Percentiles rank a stretch among this genome's conserved stretches.
Evolutionary conservation across 2,797 vertebrate species (phyloP).

Genomic region (Ispidina lecontei): DNA sequence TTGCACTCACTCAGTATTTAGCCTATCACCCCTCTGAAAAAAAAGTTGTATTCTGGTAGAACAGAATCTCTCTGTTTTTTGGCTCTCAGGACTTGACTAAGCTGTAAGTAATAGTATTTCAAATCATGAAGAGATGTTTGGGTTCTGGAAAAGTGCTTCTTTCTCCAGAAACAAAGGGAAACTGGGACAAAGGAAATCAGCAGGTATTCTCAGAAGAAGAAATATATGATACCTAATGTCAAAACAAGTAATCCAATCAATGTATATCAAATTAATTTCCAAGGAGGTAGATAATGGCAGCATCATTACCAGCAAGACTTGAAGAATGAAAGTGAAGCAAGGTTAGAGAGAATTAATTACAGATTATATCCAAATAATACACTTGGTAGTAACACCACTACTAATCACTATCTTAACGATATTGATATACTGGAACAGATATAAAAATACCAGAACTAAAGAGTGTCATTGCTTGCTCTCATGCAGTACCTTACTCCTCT

Average conservation of each 20-base stretch:
- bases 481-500: not conserved
- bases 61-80: not conserved
- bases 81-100: not conserved
- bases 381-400: not conserved
- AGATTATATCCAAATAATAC: not conserved
- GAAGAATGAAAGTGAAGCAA: not conserved
- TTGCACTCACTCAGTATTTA: not conserved
- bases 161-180: not conserved
- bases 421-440: not conserved
- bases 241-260: not conserved
- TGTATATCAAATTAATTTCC: not conserved
- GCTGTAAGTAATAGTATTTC: not conserved
- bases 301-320: accelerated
- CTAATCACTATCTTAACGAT: not conserved
- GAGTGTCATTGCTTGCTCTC: not conserved
- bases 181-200: not conserved
- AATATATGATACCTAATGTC: not conserved
- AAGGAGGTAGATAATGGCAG: not conserved
- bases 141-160: not conserved
- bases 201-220: not conserved
- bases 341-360: not conserved
- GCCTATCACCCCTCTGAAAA: not conserved
- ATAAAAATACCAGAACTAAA: not conserved
- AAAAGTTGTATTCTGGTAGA: not conserved
- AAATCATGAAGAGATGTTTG: not conserved